Evolutionary conservation across 2,797 vertebrate genomes (phyloP), one percentile per base, ranked within the genome.

Genomic region (Chelon auratus): DNA sequence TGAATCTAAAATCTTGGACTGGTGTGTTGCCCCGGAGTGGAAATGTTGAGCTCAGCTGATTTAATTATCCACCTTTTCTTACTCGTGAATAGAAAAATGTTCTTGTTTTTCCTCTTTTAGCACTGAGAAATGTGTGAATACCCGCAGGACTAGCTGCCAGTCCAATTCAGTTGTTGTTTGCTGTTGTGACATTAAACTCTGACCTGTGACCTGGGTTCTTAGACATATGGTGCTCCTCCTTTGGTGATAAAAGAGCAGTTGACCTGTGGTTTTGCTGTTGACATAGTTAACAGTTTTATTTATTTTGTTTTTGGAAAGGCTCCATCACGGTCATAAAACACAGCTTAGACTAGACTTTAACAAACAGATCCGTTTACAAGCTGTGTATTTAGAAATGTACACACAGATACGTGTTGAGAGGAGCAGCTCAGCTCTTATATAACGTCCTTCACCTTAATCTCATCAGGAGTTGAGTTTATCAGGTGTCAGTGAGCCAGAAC

Each of bases 191-290:
- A 48, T 42, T 36, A 66, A 80, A 57, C 54, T 52, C 9, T 55
- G 64, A 70, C 43, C 48, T 42, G 0, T 58, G 45, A 69, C 61
- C 50, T 43, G 15, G 48, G 43, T 9, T 45, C 18, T 66, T 47
- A 7, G 56, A 72, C 47, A 62, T 17, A 20, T 45, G 54, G 42
- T 45, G 63, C 78, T 72, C 73, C 78, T 70, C 57, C 74, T 69
- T 68, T 62, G 10, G 20, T 55, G 73, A 78, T 37, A 33, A 48
- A 70, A n/a, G 61, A 47, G 73, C 15, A 10, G 61, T 53, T 55
- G 62, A 58, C 18, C 65, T 72, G 47, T 26, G 72, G 78, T 83
- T 87, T 76, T 62, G 81, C 73, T 68, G 82, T 85, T 87, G 69
- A 81, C 78, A 79, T 26, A 74, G 83, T 72, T 58, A 75, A 77